Percentiles rank a stretch among this genome's conserved stretches.
These are phyloP conservation scores for Crotophaga sulcirostris DNA, from an alignment of 2,113 vertebrate genomes.

Conservation along the genomic window DNA sequence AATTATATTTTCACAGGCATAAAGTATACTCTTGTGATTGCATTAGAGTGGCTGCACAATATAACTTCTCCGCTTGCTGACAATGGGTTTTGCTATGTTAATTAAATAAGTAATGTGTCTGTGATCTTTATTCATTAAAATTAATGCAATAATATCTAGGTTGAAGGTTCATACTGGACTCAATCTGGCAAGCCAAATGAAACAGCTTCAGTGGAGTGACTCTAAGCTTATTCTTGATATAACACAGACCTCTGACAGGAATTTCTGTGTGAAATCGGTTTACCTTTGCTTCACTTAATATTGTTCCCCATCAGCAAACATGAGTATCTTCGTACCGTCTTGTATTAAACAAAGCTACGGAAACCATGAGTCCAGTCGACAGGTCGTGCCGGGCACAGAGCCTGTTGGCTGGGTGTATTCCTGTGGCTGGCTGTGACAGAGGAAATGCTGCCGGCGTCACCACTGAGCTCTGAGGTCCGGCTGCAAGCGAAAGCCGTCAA, in stretches of 20 bases:
- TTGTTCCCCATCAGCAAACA: background rate
- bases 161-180: background rate
- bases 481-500: background rate
- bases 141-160: slow-evolving; percentile 49
- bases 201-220: background rate
- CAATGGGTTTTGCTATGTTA: slow-evolving; percentile 34
- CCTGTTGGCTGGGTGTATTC: background rate
- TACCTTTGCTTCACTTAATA: slow-evolving; percentile 22
- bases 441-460: background rate
- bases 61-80: slow-evolving; percentile 24
- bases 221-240: background rate
- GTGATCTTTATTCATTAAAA: slow-evolving; percentile 60
- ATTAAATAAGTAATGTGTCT: slow-evolving; percentile 52
- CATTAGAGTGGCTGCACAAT: slow-evolving; percentile 7
- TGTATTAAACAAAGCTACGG: background rate
- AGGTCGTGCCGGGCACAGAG: background rate
- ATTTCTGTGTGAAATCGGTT: slow-evolving; percentile 44
- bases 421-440: background rate
- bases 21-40: slow-evolving; percentile 37
- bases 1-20: slow-evolving; percentile 39
- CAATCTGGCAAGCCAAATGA: background rate
- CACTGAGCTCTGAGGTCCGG: background rate
- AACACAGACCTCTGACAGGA: slow-evolving; percentile 21
- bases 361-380: background rate
- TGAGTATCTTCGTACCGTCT: background rate